Evolutionary conservation across 2,888 invertebrate genomes (phyloP).

Genomic region (Masnerella sp.): DNA sequence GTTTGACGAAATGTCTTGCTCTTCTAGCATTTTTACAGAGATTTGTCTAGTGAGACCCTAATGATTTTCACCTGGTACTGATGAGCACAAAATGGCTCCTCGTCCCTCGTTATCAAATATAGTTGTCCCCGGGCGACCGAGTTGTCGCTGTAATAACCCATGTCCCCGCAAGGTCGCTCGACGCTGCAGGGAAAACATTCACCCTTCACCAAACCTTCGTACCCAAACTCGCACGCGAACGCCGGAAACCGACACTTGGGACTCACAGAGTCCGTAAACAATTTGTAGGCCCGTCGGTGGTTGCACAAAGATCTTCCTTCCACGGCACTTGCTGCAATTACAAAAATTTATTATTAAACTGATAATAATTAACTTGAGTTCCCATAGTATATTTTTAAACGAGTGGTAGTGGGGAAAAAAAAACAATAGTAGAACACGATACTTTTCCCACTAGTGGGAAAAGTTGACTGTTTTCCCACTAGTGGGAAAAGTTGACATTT

Average conservation of each 20-base stretch:
- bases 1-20: too few species aligned
- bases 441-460: too few species aligned
- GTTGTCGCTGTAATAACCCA: constrained; percentile 95
- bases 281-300: constrained; percentile 94
- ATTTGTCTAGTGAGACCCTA: too few species aligned
- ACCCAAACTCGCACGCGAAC: constrained; percentile 88
- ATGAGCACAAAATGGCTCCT: constrained; percentile 96
- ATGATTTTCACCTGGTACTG: constrained; percentile 86
- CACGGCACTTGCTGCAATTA: constrained; percentile 83
- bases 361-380: too few species aligned
- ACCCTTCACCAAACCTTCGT: constrained; percentile 90
- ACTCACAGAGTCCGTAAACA: constrained; percentile 95
- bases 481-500: too few species aligned
- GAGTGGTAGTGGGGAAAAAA: too few species aligned
- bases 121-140: constrained; percentile 90
- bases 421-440: not conserved
- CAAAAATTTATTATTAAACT: constrained; percentile 23
- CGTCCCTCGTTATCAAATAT: constrained; percentile 92
- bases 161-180: constrained; percentile 87
- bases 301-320: constrained; percentile 95
- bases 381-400: too few species aligned
- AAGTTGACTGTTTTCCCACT: too few species aligned
- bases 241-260: constrained; percentile 95
- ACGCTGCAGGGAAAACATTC: constrained; percentile 85
- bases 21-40: too few species aligned